Conservation (phyloP, 1,140 invertebrate species). For the Acromyrmex charruanus region DNA sequence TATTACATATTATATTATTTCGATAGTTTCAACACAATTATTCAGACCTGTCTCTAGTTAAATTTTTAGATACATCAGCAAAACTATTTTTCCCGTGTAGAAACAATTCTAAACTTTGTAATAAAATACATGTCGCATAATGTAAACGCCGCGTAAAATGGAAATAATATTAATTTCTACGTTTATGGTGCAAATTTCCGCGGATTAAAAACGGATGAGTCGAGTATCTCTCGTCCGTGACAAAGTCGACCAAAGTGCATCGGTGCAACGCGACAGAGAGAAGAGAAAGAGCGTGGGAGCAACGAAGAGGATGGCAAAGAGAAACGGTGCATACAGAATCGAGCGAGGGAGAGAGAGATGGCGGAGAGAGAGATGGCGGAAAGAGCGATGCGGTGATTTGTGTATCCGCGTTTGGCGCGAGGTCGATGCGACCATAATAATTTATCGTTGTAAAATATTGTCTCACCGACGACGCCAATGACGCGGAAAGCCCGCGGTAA, state of each 20-base stretch:
- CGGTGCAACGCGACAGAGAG: slow-evolving; percentile 19
- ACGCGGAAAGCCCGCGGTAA: slow-evolving; percentile 73
- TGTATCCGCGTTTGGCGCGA: slow-evolving; percentile 70
- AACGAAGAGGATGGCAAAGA: neutral
- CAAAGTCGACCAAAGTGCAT: slow-evolving; percentile 43
- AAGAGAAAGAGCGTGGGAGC: neutral
- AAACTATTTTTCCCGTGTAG: too few relatives aligned
- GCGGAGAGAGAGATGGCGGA: too few relatives aligned
- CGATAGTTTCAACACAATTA: too few relatives aligned
- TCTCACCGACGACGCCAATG: slow-evolving; percentile 72
- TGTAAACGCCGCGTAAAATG: neutral
- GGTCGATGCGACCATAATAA: slow-evolving; percentile 78
- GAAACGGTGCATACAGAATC: neutral
- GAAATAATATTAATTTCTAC: slow-evolving; percentile 13
- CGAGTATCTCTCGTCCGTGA: neutral
- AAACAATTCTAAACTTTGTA: neutral
- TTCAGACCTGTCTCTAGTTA: too few relatives aligned
- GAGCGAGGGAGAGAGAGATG: slow-evolving; percentile 72
- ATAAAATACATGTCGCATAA: neutral
- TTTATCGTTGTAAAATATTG: slow-evolving; percentile 82
- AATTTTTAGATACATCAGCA: too few relatives aligned
- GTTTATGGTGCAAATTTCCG: neutral
- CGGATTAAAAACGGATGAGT: slow-evolving; percentile 38
- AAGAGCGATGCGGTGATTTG: slow-evolving; percentile 77
- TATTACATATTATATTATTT: too few relatives aligned